Conservation (phyloP, 2,113 vertebrate genomes). For the Micromys minutus region DNA sequence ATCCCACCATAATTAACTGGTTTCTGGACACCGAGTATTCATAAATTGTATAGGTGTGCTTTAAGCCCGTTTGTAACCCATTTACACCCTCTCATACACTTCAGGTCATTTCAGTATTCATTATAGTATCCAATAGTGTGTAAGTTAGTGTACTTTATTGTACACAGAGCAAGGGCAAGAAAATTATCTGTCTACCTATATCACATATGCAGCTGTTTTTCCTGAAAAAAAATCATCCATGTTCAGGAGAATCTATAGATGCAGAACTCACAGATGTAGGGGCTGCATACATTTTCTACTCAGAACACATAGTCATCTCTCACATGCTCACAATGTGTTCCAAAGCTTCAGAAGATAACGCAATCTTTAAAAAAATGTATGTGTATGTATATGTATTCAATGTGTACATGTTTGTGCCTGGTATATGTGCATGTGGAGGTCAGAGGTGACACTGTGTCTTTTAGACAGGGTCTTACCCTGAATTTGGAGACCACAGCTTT, state of each 20-base stretch:
- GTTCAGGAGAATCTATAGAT: neutral
- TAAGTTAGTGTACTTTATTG: neutral
- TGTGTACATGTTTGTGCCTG: too few species aligned
- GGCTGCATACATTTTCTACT: neutral
- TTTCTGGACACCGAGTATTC: neutral
- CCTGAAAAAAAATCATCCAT: neutral
- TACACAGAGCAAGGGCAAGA: neutral
- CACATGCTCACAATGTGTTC: neutral
- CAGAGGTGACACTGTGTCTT: neutral
- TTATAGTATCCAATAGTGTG: neutral
- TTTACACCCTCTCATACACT: neutral
- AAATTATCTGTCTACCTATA: neutral
- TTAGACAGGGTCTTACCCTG: neutral
- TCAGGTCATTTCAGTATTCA: neutral
- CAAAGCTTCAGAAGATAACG: slow-evolving; percentile 18
- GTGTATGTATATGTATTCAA: too few species aligned
- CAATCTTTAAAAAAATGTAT: neutral
- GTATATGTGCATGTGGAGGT: neutral
- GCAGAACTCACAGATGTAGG: neutral
- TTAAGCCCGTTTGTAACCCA: neutral
- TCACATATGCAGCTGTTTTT: neutral
- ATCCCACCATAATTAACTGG: neutral
- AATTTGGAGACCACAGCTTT: neutral
- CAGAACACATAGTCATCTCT: neutral
- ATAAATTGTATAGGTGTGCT: neutral